Base-by-base conservation (phyloP, 2,113 vertebrate genomes). In the Otus sunia region DNA sequence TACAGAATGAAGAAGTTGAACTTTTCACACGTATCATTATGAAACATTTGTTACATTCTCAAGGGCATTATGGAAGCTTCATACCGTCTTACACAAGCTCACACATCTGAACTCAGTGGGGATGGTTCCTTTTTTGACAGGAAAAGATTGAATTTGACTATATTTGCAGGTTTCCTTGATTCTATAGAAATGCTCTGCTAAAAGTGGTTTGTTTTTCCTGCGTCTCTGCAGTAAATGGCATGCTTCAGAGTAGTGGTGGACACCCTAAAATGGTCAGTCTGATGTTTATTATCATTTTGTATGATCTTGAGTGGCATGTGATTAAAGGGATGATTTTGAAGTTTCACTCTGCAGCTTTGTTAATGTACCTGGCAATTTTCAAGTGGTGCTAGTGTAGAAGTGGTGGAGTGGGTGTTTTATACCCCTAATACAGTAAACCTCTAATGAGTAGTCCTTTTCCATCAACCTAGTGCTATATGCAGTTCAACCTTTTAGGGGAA, bases 281-380 rank as follows among this genome's bases (percentile, higher is more conserved):
- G 68, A 50, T 92, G 66, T 82, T 96, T 90, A 58, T 82, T 72
- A 45, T 77, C 58, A 41, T 69, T 96, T 90, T 64, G 37, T 79
- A 7, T 32, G 58, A 45, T 82, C 81, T 79, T 62, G 87, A 97
- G 93, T 82, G 53, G 77, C 32, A 13, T 79, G 81, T 92, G 93
- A 93, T 96, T 95, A 93, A 96, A 93, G 78, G 71, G 71, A 90
- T 73, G 81, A 84, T 77, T 86, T 37, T 94, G 39, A 88, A 79
- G 84, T 76, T 83, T 92, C 74, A 23, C 45, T 13, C 62, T 79
- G 71, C 3, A 7, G 66, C 69, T 93, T 83, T 96, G 81, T 88
- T 92, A 90, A 87, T 82, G 85, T 49, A 92, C 87, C 95, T 92
- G 62, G 49, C 34, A 26, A 22, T 86, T 96, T 93, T 82, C 77